phyloP scores from a whole-genome alignment of 1,140 invertebrate species.

The Oryzaephilus surinamensis region DNA sequence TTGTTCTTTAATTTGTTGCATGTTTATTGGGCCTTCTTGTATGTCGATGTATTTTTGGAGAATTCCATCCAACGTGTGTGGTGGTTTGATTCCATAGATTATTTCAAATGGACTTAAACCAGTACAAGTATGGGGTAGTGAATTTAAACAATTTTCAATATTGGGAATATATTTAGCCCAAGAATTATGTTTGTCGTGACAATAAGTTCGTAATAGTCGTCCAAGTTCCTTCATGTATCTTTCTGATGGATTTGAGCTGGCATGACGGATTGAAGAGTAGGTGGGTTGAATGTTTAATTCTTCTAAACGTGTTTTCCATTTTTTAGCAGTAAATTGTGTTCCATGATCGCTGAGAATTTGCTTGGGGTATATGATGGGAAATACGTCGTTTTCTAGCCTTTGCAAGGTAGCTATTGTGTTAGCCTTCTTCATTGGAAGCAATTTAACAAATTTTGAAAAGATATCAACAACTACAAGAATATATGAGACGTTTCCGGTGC shows the following conservation, averaged over 20 bases:
- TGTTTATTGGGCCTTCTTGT: no score
- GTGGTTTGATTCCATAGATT: conserved; percentile 23
- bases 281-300: conserved; percentile 14
- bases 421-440: conserved; percentile 27
- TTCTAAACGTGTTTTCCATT: conserved; percentile 15
- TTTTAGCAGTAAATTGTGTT: conserved; percentile 14
- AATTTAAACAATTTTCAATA: conserved; percentile 30
- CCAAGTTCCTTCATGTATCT: conserved; percentile 29
- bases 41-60: no score
- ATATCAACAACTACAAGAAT: conserved; percentile 28
- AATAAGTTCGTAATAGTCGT: conserved; percentile 25
- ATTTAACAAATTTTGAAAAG: conserved; percentile 29
- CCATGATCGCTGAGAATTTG: conserved; percentile 18
- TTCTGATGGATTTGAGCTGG: conserved; percentile 24
- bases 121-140: conserved; percentile 28
- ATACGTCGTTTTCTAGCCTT: conserved; percentile 13
- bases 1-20: no score
- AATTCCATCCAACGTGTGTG: no score
- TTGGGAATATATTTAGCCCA: conserved; percentile 16
- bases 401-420: conserved; percentile 13
- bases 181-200: conserved; percentile 14
- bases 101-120: conserved; percentile 30
- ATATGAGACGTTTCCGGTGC: conserved; percentile 15
- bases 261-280: conserved; percentile 26
- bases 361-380: conserved; percentile 9